A percentile compares a stretch with the other conserved stretches of the same genome.
Conservation (phyloP, 2,797 vertebrate genomes). For the Cynodonichthys magdalenae region DNA sequence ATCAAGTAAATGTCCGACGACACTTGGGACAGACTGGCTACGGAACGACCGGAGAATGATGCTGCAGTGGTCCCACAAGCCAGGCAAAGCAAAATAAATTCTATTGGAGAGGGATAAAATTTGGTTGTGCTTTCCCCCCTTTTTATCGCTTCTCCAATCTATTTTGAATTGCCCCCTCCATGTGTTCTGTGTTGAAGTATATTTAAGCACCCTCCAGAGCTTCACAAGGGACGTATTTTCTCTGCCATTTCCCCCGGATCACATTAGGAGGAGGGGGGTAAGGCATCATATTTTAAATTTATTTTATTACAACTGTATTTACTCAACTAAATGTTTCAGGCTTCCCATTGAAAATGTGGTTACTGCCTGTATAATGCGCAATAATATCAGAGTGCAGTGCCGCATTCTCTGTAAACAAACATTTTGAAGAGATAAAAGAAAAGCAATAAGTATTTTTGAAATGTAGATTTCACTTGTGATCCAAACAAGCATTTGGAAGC, state of each 20-base stretch:
- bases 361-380: slow-evolving; percentile 22
- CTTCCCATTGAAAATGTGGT: slow-evolving; percentile 27
- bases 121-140: slow-evolving; percentile 38
- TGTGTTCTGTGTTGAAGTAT: slow-evolving; percentile 81
- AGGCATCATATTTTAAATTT: slow-evolving; percentile 12
- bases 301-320: slow-evolving; percentile 37
- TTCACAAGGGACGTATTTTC: slow-evolving; percentile 12
- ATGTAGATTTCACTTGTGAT: slow-evolving; percentile 47
- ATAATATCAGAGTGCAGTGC: slow-evolving; percentile 24
- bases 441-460: slow-evolving; percentile 22
- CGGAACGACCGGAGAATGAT: slow-evolving; percentile 63
- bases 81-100: slow-evolving; percentile 74
- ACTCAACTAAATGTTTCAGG: slow-evolving; percentile 19
- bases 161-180: slow-evolving; percentile 74
- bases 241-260: slow-evolving; percentile 2
- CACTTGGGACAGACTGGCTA: slow-evolving; percentile 78
- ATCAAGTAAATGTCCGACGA: slow-evolving; percentile 89
- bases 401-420: slow-evolving; percentile 30
- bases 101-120: slow-evolving; percentile 61
- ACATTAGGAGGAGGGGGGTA: slow-evolving; percentile 26
- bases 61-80: slow-evolving; percentile 66
- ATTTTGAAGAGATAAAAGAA: slow-evolving; percentile 23
- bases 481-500: neutral
- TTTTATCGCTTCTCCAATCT: slow-evolving; percentile 70
- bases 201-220: slow-evolving; percentile 38